Evolutionary conservation across 2,888 invertebrate genomes (phyloP).

Genomic region (Agrotis puta): DNA sequence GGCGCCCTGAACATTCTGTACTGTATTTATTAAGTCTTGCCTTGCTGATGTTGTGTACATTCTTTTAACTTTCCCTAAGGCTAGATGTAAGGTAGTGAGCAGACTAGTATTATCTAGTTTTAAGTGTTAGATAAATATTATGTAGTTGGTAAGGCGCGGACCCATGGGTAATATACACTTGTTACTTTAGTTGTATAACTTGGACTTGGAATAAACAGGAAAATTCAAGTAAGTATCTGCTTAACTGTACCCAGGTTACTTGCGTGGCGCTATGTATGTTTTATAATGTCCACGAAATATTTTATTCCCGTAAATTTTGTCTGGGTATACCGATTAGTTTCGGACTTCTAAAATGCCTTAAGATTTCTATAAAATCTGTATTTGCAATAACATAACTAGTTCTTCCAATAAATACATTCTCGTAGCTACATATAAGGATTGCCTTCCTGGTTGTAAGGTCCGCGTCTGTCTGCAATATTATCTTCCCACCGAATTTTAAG

Average conservation of each 20-base stretch:
- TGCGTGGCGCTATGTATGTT: too few relatives aligned
- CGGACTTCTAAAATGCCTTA: not conserved
- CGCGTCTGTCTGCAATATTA: slow-evolving; percentile 40
- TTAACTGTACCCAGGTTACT: too few relatives aligned
- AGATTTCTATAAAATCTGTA: not conserved
- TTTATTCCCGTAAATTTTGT: not conserved
- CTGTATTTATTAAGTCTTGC: slow-evolving; percentile 41
- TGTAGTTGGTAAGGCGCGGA: slow-evolving; percentile 35
- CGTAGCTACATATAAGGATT: slow-evolving; percentile 15
- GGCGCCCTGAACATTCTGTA: slow-evolving; percentile 20
- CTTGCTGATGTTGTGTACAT: slow-evolving; percentile 53
- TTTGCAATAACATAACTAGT: slow-evolving; percentile 14
- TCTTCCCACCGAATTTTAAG: slow-evolving; percentile 60
- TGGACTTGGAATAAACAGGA: too few relatives aligned
- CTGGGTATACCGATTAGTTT: not conserved
- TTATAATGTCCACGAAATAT: too few relatives aligned
- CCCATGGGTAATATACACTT: not conserved
- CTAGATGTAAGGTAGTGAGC: slow-evolving; percentile 47
- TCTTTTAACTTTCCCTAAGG: slow-evolving; percentile 36
- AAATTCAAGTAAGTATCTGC: too few relatives aligned
- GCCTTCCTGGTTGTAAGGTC: slow-evolving; percentile 12
- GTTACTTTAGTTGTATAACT: too few relatives aligned
- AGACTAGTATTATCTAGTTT: slow-evolving; percentile 53
- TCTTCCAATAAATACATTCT: slow-evolving; percentile 2
- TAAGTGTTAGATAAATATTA: slow-evolving; percentile 44